Conservation (phyloP, 1,140 invertebrate species). For the Liolophura sinensis region DNA sequence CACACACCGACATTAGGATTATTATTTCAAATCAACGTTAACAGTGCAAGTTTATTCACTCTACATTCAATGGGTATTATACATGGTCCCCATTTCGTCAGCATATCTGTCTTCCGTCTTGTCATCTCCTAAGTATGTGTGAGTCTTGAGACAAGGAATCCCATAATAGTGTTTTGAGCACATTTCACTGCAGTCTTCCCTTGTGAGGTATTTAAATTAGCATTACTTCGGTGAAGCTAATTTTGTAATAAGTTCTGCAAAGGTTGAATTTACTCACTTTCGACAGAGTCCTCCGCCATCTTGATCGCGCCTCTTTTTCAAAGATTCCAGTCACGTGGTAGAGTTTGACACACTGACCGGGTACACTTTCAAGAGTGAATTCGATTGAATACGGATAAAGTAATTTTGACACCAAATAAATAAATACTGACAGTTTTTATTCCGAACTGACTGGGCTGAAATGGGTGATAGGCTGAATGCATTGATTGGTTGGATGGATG, state of each 20-base stretch:
- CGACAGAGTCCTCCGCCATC: conserved; percentile 37
- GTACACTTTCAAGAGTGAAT: no score
- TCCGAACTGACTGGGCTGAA: no score
- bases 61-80: no score
- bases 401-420: no score
- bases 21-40: conserved; percentile 25
- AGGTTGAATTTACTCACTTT: conserved; percentile 21
- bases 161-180: background rate
- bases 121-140: background rate
- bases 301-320: conserved; percentile 40
- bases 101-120: conserved; percentile 2
- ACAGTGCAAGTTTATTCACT: background rate
- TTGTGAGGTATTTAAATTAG: background rate
- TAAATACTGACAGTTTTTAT: no score
- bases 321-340: conserved; percentile 9
- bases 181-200: background rate
- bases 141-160: background rate
- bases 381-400: no score
- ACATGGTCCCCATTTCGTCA: background rate
- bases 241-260: background rate
- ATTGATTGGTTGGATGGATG: no score
- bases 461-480: no score
- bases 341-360: no score
- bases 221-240: background rate
- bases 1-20: conserved; percentile 1